phyloP scores from a whole-genome alignment of 2,797 vertebrate genomes.

The Gymnocypris eckloni region DNA sequence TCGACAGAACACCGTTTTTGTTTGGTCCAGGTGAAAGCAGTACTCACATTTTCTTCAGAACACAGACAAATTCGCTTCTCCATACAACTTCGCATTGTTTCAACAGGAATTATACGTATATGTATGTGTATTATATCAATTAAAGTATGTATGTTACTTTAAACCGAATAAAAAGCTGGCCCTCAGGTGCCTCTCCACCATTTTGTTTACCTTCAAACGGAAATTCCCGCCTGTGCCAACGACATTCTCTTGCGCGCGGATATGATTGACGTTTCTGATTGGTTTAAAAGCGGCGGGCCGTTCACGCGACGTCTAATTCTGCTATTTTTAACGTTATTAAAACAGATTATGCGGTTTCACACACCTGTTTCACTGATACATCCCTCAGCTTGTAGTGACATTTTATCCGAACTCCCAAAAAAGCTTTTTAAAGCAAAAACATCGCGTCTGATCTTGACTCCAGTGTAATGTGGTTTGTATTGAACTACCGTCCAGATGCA shows the following conservation, averaged over 20 bases:
- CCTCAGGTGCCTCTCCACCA: neutral
- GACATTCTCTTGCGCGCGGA: neutral
- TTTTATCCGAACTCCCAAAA: neutral
- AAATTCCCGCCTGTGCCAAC: neutral
- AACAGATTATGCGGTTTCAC: slow-evolving; percentile 3
- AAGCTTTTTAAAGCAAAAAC: neutral
- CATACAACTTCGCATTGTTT: neutral
- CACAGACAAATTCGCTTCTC: neutral
- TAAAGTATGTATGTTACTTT: neutral
- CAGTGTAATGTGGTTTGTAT: slow-evolving; percentile 4
- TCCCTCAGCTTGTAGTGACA: neutral
- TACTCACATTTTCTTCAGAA: neutral
- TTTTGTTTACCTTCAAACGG: neutral
- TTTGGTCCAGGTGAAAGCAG: neutral
- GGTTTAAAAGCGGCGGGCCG: neutral
- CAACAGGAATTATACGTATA: neutral
- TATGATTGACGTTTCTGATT: neutral
- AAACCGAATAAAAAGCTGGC: neutral
- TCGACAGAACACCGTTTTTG: neutral
- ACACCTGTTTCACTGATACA: neutral
- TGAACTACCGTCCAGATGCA: neutral
- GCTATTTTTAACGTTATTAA: neutral
- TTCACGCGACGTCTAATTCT: neutral
- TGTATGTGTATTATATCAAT: neutral
- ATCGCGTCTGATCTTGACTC: neutral